Evolutionary conservation across 2,888 invertebrate genomes (phyloP).

Genomic region (Belgica antarctica): DNA sequence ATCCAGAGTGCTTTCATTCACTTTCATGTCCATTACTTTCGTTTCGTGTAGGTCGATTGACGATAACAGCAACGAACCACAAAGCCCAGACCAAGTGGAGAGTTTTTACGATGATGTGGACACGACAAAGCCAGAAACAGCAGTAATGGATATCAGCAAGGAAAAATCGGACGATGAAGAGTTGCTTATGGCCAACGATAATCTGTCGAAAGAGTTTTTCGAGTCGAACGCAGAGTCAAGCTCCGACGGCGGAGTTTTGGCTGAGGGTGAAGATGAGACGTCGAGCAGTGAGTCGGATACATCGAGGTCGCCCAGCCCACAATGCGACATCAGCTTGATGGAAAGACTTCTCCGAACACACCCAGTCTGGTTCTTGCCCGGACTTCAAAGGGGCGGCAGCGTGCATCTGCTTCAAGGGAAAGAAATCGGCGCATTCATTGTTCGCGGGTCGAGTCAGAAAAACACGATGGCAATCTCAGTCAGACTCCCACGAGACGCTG

Average conservation of each 20-base stretch:
- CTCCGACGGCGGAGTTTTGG: constrained; percentile 60
- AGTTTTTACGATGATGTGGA: constrained; percentile 43
- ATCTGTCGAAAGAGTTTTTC: constrained; percentile 45
- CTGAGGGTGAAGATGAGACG: constrained; percentile 58
- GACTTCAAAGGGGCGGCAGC: constrained; percentile 88
- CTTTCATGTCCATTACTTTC: too few species aligned
- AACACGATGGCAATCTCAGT: constrained; percentile 95
- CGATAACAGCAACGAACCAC: constrained; percentile 25
- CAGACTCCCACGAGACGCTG: constrained; percentile 79
- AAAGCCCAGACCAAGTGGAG: constrained; percentile 16
- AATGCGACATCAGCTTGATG: constrained; percentile 79
- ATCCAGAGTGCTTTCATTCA: too few species aligned
- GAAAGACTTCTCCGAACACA: constrained; percentile 88
- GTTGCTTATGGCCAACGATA: constrained; percentile 39
- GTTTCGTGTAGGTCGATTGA: constrained; percentile 39
- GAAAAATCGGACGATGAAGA: constrained; percentile 41
- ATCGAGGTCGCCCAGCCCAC: constrained; percentile 61
- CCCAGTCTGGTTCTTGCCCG: constrained; percentile 94
- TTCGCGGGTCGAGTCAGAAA: constrained; percentile 88
- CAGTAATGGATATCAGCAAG: constrained; percentile 29
- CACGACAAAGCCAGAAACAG: constrained; percentile 16
- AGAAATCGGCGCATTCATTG: constrained; percentile 92
- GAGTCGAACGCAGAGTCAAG: constrained; percentile 56
- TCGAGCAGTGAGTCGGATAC: constrained; percentile 64
- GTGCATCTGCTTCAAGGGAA: constrained; percentile 91